A percentile compares a stretch with the other conserved stretches of the same genome.
Conservation (phyloP, 2,797 vertebrate genomes). For the Geotrypetes seraphini region DNA sequence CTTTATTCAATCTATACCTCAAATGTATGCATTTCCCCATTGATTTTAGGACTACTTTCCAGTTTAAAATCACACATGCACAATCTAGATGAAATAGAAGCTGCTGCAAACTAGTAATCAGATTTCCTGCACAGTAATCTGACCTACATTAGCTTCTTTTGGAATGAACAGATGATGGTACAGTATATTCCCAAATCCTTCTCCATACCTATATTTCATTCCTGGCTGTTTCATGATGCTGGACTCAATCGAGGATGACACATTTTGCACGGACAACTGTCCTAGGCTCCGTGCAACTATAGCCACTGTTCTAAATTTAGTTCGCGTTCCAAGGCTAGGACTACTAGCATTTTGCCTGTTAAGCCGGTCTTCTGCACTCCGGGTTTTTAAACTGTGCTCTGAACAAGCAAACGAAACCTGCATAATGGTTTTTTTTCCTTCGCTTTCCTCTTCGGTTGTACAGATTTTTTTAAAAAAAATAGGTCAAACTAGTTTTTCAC, state of each 20-base stretch:
- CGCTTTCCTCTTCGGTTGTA: too few relatives aligned
- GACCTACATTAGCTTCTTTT: background rate
- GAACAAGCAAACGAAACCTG: constrained; percentile 94
- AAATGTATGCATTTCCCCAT: too few relatives aligned
- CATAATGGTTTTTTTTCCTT: constrained; percentile 55
- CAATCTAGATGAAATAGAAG: background rate
- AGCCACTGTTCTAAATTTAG: constrained; percentile 86
- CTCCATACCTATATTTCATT: constrained; percentile 91
- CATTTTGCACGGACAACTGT: constrained; percentile 81
- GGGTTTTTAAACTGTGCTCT: constrained; percentile 83
- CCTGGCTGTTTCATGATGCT: constrained; percentile 72
- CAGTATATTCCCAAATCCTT: too few relatives aligned
- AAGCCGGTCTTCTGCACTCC: constrained; percentile 78
- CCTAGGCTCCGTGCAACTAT: constrained; percentile 92
- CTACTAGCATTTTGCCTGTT: constrained; percentile 81
- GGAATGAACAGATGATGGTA: too few relatives aligned
- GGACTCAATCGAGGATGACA: constrained; percentile 60
- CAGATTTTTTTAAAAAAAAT: background rate
- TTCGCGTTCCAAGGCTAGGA: constrained; percentile 73
- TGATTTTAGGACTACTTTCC: too few relatives aligned
- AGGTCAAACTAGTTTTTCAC: background rate
- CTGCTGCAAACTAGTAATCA: background rate
- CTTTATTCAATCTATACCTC: too few relatives aligned
- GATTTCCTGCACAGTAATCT: too few relatives aligned
- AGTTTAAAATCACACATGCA: background rate